Percentiles rank a stretch among this genome's conserved stretches.
Evolutionary conservation across 2,113 vertebrate species (phyloP).

Genomic region (Lipotes vexillifer): DNA sequence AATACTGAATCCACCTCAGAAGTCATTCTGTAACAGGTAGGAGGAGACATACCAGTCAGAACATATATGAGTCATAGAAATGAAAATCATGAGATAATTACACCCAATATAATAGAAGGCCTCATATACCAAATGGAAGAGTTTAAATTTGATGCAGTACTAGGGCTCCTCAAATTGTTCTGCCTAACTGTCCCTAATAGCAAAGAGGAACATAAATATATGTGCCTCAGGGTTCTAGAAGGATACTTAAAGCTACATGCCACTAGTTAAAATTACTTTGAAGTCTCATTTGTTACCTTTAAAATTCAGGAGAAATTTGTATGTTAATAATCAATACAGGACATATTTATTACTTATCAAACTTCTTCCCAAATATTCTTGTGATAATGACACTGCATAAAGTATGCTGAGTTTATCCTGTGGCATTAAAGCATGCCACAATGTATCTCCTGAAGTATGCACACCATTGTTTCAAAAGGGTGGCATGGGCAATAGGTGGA

Average conservation of each 20-base stretch:
- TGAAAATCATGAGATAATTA: neutral
- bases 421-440: neutral
- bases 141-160: neutral
- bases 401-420: neutral
- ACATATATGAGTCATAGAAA: neutral
- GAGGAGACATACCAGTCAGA: neutral
- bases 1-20: neutral
- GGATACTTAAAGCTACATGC: neutral
- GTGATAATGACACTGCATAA: neutral
- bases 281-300: neutral
- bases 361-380: neutral
- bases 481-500: neutral
- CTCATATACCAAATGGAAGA: neutral
- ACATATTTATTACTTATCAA: neutral
- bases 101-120: neutral
- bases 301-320: neutral
- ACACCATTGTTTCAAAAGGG: neutral
- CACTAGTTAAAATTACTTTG: neutral
- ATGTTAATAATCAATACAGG: neutral
- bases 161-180: neutral
- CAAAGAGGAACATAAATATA: neutral
- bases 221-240: neutral
- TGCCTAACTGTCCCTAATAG: neutral
- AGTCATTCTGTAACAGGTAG: neutral
- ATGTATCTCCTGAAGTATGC: neutral